Evolutionary conservation across 2,888 invertebrate species (phyloP), one percentile per base, ranked within the genome.

Genomic region (Dexiosoma caninum): DNA sequence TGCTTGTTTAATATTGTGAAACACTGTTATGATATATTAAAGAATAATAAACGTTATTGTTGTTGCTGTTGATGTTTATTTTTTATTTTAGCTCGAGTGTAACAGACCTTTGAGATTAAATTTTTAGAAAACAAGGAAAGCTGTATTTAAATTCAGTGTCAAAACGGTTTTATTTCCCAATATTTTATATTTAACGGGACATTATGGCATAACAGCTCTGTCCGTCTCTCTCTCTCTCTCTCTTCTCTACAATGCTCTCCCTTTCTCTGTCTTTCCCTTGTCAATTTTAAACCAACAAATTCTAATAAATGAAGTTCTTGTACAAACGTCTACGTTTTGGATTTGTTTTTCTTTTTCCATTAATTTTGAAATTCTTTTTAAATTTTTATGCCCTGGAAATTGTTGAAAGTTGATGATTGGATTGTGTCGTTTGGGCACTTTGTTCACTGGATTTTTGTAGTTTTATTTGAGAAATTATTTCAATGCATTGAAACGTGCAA

Each of bases 121-220:
- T 23, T 51, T 46, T 37, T 40, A 27, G 27, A 30, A 53, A 35
- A 32, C 46, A 59, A 51, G 16, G 27, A 37, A 37, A 53, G 42
- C 53, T 44, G 46, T 69, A 87, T 88, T 87, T 87, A 87, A 85
- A 89, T 89, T 88, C 88, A 87, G 87, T 88, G 88, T 88, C 87
- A 88, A 88, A 89, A 88, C 87, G 86, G 86, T 88, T 88, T 88
- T 86, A 86, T 87, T 88, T 86, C 84, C 84, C 86, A 85, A 88
- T 87, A 87, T 87, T 87, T 87, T 86, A 86, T 84, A 85, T 64
- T 78, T 62, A n/a, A 67, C 44, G 46, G n/a, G 44, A 62, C 23
- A 19, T 74, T 60, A 51, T 79, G 53, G 40, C 42, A 55, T 16
- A 30, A 42, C 35, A 57, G 62, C 14, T 69, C 60, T 7, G 0